These are phyloP conservation scores for Lethrus apterus DNA, from an alignment of 1,140 invertebrate genomes.

Conservation along the genomic window DNA sequence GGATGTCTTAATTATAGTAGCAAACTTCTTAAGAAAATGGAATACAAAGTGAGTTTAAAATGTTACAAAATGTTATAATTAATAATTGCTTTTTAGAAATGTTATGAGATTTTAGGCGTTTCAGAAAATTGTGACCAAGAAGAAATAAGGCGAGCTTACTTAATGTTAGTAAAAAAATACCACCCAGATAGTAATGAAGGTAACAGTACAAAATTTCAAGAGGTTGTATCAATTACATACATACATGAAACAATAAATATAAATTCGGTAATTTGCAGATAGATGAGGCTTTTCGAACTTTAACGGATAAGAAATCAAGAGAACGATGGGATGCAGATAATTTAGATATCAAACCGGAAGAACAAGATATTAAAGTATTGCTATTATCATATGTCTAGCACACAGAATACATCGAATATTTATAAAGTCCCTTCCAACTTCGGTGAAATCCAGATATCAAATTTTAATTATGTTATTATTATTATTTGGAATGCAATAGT, in stretches of 20 bases:
- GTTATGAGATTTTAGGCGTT: constrained; percentile 58
- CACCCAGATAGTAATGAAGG: constrained; percentile 75
- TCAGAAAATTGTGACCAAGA: constrained; percentile 61
- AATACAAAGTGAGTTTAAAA: neutral
- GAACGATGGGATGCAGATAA: constrained; percentile 41
- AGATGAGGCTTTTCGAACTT: constrained; percentile 39
- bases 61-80: neutral
- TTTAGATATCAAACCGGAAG: constrained; percentile 43
- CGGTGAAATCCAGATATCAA: constrained; percentile 50
- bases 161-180: constrained; percentile 67
- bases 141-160: constrained; percentile 61
- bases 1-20: neutral
- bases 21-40: neutral
- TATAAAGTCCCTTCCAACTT: constrained; percentile 17
- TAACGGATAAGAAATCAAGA: constrained; percentile 51
- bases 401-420: neutral
- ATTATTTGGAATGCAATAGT: too few relatives aligned
- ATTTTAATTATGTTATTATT: too few relatives aligned
- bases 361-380: constrained; percentile 41
- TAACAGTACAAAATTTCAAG: constrained; percentile 61
- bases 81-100: constrained; percentile 47
- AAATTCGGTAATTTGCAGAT: constrained; percentile 25
- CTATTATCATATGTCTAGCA: too few relatives aligned
- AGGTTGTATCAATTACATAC: constrained; percentile 41
- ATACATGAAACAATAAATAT: neutral